Base-by-base conservation (phyloP, 1,140 invertebrate species). In the Aricia agestis region DNA sequence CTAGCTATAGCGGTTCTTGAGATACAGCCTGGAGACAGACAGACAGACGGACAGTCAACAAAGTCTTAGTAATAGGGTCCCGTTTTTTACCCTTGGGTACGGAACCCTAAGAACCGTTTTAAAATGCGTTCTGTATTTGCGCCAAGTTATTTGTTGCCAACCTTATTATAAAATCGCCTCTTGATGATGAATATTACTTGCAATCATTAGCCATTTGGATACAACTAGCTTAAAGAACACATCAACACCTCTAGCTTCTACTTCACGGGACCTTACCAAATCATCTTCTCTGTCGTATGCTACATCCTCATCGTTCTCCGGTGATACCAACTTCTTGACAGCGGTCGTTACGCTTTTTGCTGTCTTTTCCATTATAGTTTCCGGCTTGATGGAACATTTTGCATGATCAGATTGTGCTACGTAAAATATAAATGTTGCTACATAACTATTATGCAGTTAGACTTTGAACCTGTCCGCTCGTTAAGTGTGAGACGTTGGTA, bases 221-320 rank as follows among this genome's bases (percentile, higher is more conserved):
- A 63, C 18, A 19, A 19, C 17, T 63, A 63, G 59, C 59, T 6
- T 63, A 15, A 6, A 2, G 59, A 19, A 63, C 10, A 19, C 59
- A 6, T 25, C 19, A 63, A 25, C 18, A 18, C 9, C 10, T 31
- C 59, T 63, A 63, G 59, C 59, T 63, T 19, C 18, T 19, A 63
- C 17, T 25, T 10, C 19, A 11, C 59, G 10, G 42, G 58, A 72
- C 58, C 67, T 82, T 94, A 94, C 94, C 94, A 94, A 87, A 85
- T 94, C 94, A 69, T 93, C 93, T 45, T 87, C 93, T 79, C 93
- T 92, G 78, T 93, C 93, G 75, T 93, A 93, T 6, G 83, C 85
- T 1, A 86, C 82, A 41, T 91, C 89, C 59, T 87, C 87, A 19
- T 92, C 85, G 45, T 89, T 81, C 31, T 89, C 82, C 1, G 91